Percentiles rank a stretch among this genome's conserved stretches.
These are phyloP conservation scores for Dermatemys mawii DNA, from an alignment of 2,113 vertebrate genomes.

Conservation along the genomic window DNA sequence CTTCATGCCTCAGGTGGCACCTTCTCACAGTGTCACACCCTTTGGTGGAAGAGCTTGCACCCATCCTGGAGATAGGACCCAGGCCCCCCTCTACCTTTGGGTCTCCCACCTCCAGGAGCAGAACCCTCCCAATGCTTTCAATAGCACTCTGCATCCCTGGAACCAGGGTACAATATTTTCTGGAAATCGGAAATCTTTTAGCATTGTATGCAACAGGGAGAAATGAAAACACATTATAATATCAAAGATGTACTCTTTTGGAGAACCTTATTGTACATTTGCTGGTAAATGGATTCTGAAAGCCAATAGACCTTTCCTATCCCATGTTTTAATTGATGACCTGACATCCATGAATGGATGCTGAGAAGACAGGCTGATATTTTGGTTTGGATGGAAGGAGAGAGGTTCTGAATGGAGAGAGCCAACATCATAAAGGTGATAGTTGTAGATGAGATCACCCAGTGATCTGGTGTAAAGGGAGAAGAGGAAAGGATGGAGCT, in stretches of 20 bases:
- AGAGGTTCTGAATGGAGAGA: not conserved
- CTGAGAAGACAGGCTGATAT: not conserved
- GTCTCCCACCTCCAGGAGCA: not conserved
- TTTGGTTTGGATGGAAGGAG: not conserved
- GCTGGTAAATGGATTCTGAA: not conserved
- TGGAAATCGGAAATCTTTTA: not conserved
- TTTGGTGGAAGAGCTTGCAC: not conserved
- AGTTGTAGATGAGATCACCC: not conserved
- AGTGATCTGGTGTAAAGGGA: not conserved
- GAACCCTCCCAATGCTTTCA: not conserved
- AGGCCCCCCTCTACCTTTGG: too few relatives aligned
- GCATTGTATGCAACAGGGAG: not conserved
- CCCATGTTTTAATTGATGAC: not conserved
- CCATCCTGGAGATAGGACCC: not conserved
- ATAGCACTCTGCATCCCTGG: not conserved
- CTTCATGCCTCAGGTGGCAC: not conserved
- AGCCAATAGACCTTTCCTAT: not conserved
- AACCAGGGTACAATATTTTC: not conserved
- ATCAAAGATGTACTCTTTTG: not conserved
- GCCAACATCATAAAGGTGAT: rapidly evolving
- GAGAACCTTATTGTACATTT: not conserved
- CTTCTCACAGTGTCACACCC: not conserved
- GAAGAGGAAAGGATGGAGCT: not conserved
- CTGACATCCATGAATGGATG: not conserved
- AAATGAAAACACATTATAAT: not conserved